These are phyloP conservation scores for Albula glossodonta DNA, from an alignment of 2,113 vertebrate species.

Conservation along the genomic window DNA sequence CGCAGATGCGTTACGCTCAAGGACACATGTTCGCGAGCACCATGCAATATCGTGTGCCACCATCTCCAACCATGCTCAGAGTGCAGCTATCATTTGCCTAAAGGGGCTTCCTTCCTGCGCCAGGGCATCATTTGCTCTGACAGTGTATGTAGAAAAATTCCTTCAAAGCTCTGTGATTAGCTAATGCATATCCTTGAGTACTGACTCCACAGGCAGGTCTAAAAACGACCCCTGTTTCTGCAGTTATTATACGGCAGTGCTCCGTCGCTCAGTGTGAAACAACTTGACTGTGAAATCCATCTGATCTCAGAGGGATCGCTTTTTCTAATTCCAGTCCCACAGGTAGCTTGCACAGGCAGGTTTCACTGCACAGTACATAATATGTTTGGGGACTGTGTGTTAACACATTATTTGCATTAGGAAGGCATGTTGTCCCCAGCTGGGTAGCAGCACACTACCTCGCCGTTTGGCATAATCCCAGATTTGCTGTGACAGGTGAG, in stretches of 20 bases:
- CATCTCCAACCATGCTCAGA: not conserved
- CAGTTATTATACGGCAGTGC: not conserved
- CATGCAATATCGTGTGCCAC: conserved; percentile 9
- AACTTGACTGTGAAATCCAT: conserved; percentile 24
- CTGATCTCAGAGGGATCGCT: not conserved
- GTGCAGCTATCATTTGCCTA: not conserved
- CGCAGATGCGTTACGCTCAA: conserved; percentile 24
- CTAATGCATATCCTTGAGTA: not conserved
- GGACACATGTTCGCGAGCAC: conserved; percentile 37
- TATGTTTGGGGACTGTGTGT: conserved; percentile 39
- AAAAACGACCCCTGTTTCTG: not conserved
- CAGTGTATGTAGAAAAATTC: not conserved
- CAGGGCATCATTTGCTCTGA: not conserved
- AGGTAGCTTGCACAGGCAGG: conserved; percentile 42
- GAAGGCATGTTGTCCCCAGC: conserved; percentile 50
- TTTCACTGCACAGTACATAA: conserved; percentile 38
- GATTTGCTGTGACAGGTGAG: conserved; percentile 57
- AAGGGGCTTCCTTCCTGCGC: not conserved
- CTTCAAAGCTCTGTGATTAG: not conserved
- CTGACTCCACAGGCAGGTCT: not conserved
- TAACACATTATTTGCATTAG: conserved; percentile 55
- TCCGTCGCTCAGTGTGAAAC: conserved; percentile 7
- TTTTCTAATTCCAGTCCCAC: conserved; percentile 33
- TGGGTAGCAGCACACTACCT: conserved; percentile 49
- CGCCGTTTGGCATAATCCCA: conserved; percentile 54